Evolutionary conservation across 2,888 invertebrate genomes (phyloP).

Genomic region (Trachelus troglodyta): DNA sequence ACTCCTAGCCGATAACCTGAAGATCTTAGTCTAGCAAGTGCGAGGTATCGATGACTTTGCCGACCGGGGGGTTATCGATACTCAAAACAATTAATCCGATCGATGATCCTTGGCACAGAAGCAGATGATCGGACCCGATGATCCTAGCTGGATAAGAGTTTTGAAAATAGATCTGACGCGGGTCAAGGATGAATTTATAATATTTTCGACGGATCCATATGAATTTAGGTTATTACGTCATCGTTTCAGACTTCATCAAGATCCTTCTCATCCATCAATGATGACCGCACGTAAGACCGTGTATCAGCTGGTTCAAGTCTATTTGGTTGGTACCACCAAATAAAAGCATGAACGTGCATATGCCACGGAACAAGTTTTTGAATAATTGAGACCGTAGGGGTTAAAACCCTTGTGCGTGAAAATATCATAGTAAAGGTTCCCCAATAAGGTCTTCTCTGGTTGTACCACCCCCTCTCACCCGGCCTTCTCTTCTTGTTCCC

Average conservation of each 20-base stretch:
- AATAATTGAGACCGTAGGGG: neutral
- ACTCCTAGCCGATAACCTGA: neutral
- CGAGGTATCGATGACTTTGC: neutral
- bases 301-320: neutral
- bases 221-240: no score
- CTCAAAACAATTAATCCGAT: neutral
- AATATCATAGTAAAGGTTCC: neutral
- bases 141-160: neutral
- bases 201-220: neutral
- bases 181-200: no score
- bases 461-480: neutral
- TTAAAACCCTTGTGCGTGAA: neutral
- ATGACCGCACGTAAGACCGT: neutral
- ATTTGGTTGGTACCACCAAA: neutral
- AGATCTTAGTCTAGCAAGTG: neutral
- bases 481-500: neutral
- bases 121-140: no score
- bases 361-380: neutral
- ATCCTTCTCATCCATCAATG: no score
- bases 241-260: no score
- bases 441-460: neutral
- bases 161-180: no score
- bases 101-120: neutral
- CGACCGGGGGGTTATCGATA: neutral
- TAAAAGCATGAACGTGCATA: neutral